Percentiles rank a stretch among this genome's conserved stretches.
These are phyloP conservation scores for Danio aesculapii DNA, from an alignment of 2,797 vertebrate genomes.

Conservation along the genomic window DNA sequence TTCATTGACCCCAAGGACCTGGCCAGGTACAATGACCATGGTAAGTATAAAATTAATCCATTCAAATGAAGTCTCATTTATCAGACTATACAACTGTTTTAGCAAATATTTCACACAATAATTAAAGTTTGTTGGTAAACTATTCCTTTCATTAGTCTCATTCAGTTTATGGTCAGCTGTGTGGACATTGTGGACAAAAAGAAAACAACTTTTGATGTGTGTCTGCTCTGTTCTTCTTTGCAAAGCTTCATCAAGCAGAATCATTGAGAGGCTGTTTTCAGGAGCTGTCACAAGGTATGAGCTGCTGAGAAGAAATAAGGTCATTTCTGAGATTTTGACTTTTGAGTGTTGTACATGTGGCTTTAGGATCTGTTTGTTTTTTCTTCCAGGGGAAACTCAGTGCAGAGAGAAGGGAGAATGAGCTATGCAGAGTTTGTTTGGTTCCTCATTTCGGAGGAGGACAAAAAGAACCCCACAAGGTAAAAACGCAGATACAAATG, in stretches of 20 bases:
- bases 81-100: background rate
- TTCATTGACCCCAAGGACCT: constrained; percentile 97
- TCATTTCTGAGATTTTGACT: background rate
- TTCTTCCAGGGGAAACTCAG: constrained; percentile 88
- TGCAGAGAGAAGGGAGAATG: constrained; percentile 95
- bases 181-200: background rate
- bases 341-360: background rate
- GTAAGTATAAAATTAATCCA: constrained; percentile 73
- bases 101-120: background rate
- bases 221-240: constrained; percentile 46
- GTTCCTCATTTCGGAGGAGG: constrained; percentile 98
- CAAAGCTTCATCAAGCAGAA: constrained; percentile 90
- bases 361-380: constrained; percentile 14
- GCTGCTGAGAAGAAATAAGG: background rate
- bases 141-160: background rate
- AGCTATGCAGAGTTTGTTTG: constrained; percentile 99
- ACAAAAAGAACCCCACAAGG: constrained; percentile 98
- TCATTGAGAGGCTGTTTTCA: constrained; percentile 96
- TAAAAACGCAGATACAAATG: constrained; percentile 60
- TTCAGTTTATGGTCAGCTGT: background rate
- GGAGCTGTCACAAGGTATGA: constrained; percentile 96
- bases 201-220: constrained; percentile 21
- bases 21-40: constrained; percentile 94
- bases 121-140: background rate
- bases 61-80: background rate